These are phyloP conservation scores for Centrocercus urophasianus DNA, from an alignment of 2,113 vertebrate species.

Conservation along the genomic window DNA sequence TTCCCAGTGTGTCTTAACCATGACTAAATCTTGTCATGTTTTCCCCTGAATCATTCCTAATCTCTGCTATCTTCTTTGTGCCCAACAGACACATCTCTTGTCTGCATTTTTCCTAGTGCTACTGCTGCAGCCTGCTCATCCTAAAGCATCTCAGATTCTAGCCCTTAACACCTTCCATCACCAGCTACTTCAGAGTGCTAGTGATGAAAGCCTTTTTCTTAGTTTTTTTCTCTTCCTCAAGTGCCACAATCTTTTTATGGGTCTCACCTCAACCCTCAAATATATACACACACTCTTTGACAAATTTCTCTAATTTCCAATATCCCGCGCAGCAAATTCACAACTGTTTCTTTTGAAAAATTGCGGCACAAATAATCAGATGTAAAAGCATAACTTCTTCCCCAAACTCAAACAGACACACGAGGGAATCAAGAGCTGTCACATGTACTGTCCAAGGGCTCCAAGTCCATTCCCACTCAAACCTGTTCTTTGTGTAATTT, in stretches of 20 bases:
- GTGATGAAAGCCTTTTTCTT: background rate
- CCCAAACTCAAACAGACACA: background rate
- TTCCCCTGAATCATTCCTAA: background rate
- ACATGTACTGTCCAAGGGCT: background rate
- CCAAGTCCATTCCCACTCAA: background rate
- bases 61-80: background rate
- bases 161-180: background rate
- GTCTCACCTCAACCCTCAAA: background rate
- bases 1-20: background rate
- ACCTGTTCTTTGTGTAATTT: background rate
- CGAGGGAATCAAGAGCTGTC: background rate
- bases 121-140: background rate
- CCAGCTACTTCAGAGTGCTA: background rate
- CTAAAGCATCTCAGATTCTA: background rate
- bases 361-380: background rate
- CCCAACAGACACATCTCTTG: background rate
- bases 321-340: background rate
- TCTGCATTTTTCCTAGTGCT: background rate
- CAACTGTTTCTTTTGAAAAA: background rate
- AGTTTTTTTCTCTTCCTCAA: background rate
- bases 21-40: background rate
- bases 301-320: background rate
- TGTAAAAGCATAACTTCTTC: background rate
- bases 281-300: background rate
- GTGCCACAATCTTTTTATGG: background rate